A percentile compares a stretch with the other conserved stretches of the same genome.
phyloP scores from a whole-genome alignment of 2,113 vertebrate genomes.

The Triplophysa dalaica region DNA sequence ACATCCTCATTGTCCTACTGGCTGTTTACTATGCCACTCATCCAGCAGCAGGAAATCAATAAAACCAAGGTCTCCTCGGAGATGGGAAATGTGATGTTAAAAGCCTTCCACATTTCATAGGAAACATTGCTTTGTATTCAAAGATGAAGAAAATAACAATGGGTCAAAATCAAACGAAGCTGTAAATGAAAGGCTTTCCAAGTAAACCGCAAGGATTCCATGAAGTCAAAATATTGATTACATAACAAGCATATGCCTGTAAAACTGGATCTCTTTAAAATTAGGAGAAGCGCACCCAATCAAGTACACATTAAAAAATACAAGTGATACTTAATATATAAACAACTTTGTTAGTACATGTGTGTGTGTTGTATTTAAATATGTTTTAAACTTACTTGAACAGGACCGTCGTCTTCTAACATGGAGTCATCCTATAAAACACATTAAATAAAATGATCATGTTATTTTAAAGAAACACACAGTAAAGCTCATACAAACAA shows the following conservation, averaged over 20 bases:
- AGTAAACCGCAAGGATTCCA: background rate
- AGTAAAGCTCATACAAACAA: background rate
- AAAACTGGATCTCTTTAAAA: background rate
- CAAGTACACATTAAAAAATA: background rate
- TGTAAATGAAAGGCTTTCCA: background rate
- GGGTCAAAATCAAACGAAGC: background rate
- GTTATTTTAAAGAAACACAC: constrained; percentile 4
- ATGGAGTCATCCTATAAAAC: constrained; percentile 58
- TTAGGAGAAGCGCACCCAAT: background rate
- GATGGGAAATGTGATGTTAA: constrained; percentile 27
- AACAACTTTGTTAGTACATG: too few species aligned
- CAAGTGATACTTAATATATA: background rate
- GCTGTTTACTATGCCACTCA: constrained; percentile 26
- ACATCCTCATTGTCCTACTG: constrained; percentile 22
- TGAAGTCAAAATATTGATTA: background rate
- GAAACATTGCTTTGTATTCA: constrained; percentile 3
- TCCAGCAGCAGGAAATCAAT: constrained; percentile 32
- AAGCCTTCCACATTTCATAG: background rate
- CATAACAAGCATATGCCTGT: too few species aligned
- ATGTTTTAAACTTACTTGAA: constrained; percentile 46
- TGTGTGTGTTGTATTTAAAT: too few species aligned
- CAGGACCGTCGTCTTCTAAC: constrained; percentile 51
- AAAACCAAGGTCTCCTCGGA: constrained; percentile 25
- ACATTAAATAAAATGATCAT: constrained; percentile 18
- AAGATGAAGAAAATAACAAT: background rate